phyloP scores from a whole-genome alignment of 2,797 vertebrate species.

The Enoplosus armatus region DNA sequence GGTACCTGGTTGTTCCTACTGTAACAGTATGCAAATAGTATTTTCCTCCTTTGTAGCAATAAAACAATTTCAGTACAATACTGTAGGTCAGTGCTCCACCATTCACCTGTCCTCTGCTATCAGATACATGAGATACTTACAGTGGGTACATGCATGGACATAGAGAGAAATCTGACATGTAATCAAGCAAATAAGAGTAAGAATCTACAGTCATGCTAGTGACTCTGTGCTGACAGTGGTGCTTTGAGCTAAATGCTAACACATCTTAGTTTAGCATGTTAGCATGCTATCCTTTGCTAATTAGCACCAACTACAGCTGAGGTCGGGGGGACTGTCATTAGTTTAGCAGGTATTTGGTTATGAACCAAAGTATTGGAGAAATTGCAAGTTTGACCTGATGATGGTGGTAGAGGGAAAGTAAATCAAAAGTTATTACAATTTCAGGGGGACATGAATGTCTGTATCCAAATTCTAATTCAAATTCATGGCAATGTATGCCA shows the following conservation, averaged over 20 bases:
- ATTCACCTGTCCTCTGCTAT: slow-evolving; percentile 19
- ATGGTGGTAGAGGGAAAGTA: background rate
- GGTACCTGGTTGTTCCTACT: background rate
- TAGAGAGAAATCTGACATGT: background rate
- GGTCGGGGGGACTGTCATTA: background rate
- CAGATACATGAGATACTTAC: slow-evolving; percentile 17
- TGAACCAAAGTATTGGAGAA: background rate
- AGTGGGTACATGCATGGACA: background rate
- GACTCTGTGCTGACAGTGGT: background rate
- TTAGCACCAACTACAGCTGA: background rate
- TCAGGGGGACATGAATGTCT: background rate
- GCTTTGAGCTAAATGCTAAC: background rate
- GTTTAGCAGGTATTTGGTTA: background rate
- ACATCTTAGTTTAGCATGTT: background rate
- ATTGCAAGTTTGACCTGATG: background rate
- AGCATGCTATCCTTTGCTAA: background rate
- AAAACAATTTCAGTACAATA: background rate
- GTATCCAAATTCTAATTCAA: too few relatives aligned
- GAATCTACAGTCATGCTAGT: background rate
- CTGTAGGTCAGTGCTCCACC: slow-evolving; percentile 9
- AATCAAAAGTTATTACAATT: background rate
- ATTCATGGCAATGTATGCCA: background rate
- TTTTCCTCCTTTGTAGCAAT: slow-evolving; percentile 29
- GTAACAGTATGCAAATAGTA: slow-evolving; percentile 17
- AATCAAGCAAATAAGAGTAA: slow-evolving; percentile 4